Percentiles rank a stretch among this genome's conserved stretches.
These are phyloP conservation scores for Scaptodrosophila latifasciaeformis DNA, from an alignment of 2,888 invertebrate species.

Conservation along the genomic window DNA sequence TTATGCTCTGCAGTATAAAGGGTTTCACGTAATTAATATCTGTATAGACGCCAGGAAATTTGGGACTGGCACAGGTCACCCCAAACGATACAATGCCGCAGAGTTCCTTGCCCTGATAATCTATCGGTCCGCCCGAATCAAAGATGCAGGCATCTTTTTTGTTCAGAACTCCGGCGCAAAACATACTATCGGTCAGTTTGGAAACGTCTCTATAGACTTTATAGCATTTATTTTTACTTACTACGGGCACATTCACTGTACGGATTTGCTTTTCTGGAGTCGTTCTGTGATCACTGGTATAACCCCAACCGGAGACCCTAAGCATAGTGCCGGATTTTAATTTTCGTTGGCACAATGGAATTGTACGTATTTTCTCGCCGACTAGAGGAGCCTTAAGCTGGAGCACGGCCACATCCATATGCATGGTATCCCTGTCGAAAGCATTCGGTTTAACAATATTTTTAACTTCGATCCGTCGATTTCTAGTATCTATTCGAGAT, in stretches of 20 bases:
- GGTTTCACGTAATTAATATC: constrained; percentile 77
- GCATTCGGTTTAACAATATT: constrained; percentile 8
- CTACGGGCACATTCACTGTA: constrained; percentile 36
- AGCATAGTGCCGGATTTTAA: constrained; percentile 9
- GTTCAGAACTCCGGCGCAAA: constrained; percentile 51
- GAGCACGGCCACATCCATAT: constrained; percentile 51
- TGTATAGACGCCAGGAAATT: constrained; percentile 86
- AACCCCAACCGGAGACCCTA: constrained; percentile 47
- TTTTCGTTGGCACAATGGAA: constrained; percentile 9
- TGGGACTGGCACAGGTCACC: constrained; percentile 73
- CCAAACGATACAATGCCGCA: constrained; percentile 82
- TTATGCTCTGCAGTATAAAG: too few species aligned
- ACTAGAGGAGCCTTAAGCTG: constrained; percentile 14
- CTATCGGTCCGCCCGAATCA: constrained; percentile 70
- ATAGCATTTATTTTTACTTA: constrained; percentile 21
- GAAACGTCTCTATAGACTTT: constrained; percentile 6
- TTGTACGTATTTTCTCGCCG: constrained; percentile 18
- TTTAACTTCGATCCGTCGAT: too few species aligned
- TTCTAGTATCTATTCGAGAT: too few species aligned
- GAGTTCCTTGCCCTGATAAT: constrained; percentile 27
- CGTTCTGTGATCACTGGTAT: background rate
- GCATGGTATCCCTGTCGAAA: constrained; percentile 17
- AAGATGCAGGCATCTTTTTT: constrained; percentile 56
- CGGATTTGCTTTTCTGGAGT: constrained; percentile 19
- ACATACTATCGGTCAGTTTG: constrained; percentile 47